These are phyloP conservation scores for Promerops cafer DNA, from an alignment of 2,113 vertebrate genomes.

Conservation along the genomic window DNA sequence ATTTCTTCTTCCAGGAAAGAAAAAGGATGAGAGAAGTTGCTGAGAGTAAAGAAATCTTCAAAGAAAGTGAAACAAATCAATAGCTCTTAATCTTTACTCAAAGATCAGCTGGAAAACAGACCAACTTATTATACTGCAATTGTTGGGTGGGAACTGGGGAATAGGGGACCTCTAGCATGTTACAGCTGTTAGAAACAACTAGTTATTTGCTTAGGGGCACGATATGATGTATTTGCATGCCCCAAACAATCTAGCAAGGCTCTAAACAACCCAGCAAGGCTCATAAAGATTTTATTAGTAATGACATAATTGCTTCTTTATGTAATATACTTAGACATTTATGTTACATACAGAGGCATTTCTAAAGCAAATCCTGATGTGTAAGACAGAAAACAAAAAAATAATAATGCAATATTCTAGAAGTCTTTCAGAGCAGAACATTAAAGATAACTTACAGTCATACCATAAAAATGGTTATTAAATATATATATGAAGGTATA, in stretches of 20 bases:
- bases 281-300: background rate
- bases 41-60: background rate
- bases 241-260: background rate
- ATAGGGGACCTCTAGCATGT: background rate
- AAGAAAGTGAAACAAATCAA: background rate
- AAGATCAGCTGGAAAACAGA: slow-evolving; percentile 25
- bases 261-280: background rate
- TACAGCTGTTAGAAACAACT: slow-evolving; percentile 17
- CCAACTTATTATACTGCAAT: background rate
- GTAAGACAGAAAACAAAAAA: background rate
- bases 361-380: background rate
- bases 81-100: background rate
- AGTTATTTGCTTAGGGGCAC: background rate
- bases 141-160: background rate
- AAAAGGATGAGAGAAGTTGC: background rate
- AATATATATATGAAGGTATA: background rate
- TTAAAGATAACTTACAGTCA: background rate
- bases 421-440: background rate
- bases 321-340: background rate
- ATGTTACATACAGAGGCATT: background rate
- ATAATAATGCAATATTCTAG: background rate
- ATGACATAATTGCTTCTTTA: background rate
- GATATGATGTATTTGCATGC: background rate
- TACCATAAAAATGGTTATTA: background rate
- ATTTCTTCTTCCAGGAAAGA: background rate